A percentile compares a stretch with the other conserved stretches of the same genome.
Conservation (phyloP, 2,888 invertebrate species). For the Tenthredo amoena region DNA sequence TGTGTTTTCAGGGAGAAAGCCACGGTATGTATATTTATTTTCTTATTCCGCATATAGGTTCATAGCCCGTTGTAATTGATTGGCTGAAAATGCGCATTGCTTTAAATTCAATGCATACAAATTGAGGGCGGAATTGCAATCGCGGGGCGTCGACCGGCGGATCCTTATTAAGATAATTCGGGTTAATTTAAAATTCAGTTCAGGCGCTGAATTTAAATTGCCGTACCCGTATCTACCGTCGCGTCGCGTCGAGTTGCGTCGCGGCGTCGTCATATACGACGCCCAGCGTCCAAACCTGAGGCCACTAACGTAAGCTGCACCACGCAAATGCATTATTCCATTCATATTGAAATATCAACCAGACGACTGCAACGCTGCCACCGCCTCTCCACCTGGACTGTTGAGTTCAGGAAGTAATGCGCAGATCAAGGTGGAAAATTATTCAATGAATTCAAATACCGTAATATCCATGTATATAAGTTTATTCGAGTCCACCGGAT, state of each 20-base stretch:
- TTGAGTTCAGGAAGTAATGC: background rate
- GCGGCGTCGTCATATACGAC: conserved; percentile 8
- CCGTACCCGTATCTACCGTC: conserved; percentile 23
- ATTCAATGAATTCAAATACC: conserved; percentile 2
- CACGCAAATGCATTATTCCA: conserved; percentile 39
- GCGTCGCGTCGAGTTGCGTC: background rate
- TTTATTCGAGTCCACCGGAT: background rate
- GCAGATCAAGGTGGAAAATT: background rate
- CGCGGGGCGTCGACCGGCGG: conserved; percentile 60
- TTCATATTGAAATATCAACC: conserved; percentile 44
- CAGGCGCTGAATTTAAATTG: conserved; percentile 68
- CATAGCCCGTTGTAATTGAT: conserved; percentile 29
- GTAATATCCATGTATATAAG: background rate
- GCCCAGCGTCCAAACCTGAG: background rate
- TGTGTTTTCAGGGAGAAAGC: background rate
- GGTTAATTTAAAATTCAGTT: conserved; percentile 70
- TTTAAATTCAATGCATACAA: conserved; percentile 72
- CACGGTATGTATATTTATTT: background rate
- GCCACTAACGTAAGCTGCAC: background rate
- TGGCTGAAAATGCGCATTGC: conserved; percentile 60
- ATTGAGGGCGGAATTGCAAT: conserved; percentile 62
- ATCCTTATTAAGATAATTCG: conserved; percentile 71
- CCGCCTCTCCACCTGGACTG: background rate
- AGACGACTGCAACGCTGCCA: background rate
- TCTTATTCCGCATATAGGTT: conserved; percentile 13